Percentiles rank a stretch among this genome's conserved stretches.
Evolutionary conservation across 2,888 invertebrate species (phyloP).

Genomic region (Mactromeris polynyma): DNA sequence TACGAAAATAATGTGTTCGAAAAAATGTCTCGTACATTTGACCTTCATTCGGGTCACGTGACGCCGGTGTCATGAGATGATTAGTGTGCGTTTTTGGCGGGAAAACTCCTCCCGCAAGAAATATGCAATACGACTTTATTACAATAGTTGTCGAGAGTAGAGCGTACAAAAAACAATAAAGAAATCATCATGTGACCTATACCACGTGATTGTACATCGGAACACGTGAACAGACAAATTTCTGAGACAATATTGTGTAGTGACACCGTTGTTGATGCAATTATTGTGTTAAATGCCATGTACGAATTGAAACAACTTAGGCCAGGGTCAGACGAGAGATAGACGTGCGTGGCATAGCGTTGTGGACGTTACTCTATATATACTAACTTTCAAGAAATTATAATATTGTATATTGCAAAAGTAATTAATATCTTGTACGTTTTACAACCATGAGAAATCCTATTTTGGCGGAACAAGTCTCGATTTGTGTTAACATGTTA

Average conservation of each 20-base stretch:
- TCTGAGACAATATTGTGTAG: neutral
- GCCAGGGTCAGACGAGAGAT: neutral
- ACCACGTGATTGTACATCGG: neutral
- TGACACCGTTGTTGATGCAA: neutral
- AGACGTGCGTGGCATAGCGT: neutral
- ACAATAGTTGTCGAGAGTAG: neutral
- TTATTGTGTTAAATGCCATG: neutral
- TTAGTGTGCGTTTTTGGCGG: neutral
- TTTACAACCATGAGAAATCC: neutral
- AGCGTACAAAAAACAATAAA: neutral
- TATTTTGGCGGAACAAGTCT: neutral
- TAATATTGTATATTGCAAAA: neutral
- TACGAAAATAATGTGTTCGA: constrained; percentile 20
- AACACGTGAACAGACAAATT: neutral
- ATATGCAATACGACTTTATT: no score
- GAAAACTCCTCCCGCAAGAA: no score
- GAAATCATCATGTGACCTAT: neutral
- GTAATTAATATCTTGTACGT: neutral
- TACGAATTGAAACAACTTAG: neutral
- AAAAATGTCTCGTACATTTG: constrained; percentile 4
- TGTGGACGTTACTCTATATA: neutral
- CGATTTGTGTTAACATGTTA: neutral
- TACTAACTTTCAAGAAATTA: neutral
- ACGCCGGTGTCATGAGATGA: neutral
- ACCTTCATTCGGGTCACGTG: neutral